Conservation (phyloP, 2,113 vertebrate species). For the Anoura caudifer region DNA sequence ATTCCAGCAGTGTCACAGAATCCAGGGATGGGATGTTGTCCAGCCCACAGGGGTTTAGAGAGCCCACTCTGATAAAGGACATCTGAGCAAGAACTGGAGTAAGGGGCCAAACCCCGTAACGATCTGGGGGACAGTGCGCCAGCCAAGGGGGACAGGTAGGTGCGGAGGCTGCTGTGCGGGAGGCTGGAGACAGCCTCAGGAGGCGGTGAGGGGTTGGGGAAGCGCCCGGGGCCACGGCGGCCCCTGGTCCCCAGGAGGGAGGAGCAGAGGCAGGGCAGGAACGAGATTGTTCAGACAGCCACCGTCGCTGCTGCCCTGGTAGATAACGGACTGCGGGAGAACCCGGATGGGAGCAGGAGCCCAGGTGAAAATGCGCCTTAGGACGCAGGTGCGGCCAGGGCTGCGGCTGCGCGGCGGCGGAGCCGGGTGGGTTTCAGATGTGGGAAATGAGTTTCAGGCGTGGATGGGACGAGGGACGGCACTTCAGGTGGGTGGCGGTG, state of each 20-base stretch:
- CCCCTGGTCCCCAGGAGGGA: accelerated
- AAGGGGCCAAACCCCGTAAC: not conserved
- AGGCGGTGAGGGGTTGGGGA: not conserved
- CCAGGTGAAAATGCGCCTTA: not conserved
- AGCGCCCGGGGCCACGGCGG: not conserved
- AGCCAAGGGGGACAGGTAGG: not conserved
- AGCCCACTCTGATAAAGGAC: not conserved
- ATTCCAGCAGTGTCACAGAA: not conserved
- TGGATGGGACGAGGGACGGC: not conserved
- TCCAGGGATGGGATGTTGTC: accelerated
- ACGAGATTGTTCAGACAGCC: not conserved
- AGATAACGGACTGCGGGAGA: not conserved
- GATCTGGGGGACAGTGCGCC: not conserved
- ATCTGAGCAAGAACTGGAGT: not conserved
- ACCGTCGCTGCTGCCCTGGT: not conserved
- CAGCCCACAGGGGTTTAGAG: accelerated
- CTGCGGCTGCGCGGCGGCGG: not conserved
- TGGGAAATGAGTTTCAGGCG: not conserved
- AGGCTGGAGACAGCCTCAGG: no score
- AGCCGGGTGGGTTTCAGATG: not conserved
- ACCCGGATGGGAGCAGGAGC: no score
- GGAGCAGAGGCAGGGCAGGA: not conserved
- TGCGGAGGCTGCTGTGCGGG: not conserved
- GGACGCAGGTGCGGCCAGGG: not conserved
- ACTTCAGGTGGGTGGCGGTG: accelerated